Conservation (phyloP, 2,797 vertebrate species). For the Peromyscus melanophrys region DNA sequence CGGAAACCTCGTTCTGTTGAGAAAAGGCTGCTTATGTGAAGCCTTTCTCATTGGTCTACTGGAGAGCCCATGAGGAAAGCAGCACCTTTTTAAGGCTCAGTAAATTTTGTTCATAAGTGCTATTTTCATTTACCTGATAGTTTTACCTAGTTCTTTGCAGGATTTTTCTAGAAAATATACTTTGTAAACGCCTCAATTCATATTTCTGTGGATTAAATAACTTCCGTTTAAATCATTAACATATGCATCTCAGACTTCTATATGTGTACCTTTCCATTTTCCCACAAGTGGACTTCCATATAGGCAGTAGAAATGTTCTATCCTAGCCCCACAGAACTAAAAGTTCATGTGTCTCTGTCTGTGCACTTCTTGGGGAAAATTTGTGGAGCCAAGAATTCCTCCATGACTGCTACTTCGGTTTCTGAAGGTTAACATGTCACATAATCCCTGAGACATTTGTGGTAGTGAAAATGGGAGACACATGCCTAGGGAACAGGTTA, state of each 20-base stretch:
- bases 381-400: background rate
- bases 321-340: background rate
- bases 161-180: background rate
- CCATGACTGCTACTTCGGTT: background rate
- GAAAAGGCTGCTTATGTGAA: background rate
- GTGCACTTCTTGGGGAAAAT: background rate
- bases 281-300: background rate
- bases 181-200: background rate
- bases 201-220: conserved; percentile 19
- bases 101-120: background rate
- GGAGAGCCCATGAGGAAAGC: background rate
- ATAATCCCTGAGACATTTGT: conserved; percentile 8
- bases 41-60: background rate
- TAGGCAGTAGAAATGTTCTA: background rate
- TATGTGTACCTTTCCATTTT: conserved; percentile 27
- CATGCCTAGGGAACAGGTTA: background rate
- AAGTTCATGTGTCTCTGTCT: background rate
- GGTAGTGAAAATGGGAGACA: background rate
- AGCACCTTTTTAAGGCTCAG: background rate
- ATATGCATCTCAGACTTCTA: background rate
- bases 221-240: background rate
- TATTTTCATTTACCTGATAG: background rate
- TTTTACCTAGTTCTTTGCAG: background rate
- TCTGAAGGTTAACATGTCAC: conserved; percentile 12
- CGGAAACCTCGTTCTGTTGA: background rate